A percentile compares a stretch with the other conserved stretches of the same genome.
Conservation (phyloP, 2,888 invertebrate species). For the Eupithecia subumbrata region DNA sequence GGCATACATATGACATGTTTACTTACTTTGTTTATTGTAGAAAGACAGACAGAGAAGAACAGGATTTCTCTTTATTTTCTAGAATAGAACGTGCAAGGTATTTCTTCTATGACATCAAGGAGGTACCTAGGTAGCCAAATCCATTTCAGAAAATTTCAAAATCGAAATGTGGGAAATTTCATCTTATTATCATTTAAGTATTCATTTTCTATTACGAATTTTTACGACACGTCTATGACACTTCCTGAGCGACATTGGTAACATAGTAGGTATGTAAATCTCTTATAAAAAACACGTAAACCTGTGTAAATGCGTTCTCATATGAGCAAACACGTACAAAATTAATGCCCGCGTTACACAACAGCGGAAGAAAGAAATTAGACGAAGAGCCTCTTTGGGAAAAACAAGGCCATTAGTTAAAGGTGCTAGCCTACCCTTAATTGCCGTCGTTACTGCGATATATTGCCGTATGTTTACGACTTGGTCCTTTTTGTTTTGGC, state of each 20-base stretch:
- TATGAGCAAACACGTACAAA: slow-evolving; percentile 41
- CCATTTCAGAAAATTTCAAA: too few species aligned
- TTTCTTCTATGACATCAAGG: too few species aligned
- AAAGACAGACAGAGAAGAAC: too few species aligned
- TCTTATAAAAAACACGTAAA: neutral
- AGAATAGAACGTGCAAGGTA: too few species aligned
- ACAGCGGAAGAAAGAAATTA: slow-evolving; percentile 54
- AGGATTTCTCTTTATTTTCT: too few species aligned
- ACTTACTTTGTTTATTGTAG: too few species aligned
- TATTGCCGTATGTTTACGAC: slow-evolving; percentile 41
- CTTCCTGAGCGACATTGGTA: neutral
- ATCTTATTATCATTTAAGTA: too few species aligned
- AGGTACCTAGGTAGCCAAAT: too few species aligned
- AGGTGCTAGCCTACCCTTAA: slow-evolving; percentile 60
- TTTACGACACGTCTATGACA: neutral
- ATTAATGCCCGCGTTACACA: slow-evolving; percentile 43
- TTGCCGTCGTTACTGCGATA: slow-evolving; percentile 61
- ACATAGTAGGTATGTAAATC: neutral
- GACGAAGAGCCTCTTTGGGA: slow-evolving; percentile 44
- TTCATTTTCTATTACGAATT: neutral
- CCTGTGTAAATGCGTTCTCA: slow-evolving; percentile 10
- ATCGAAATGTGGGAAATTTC: too few species aligned
- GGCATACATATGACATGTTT: too few species aligned
- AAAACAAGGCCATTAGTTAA: slow-evolving; percentile 69
- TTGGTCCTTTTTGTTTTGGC: slow-evolving; percentile 37